Conservation (phyloP, 2,113 vertebrate species). For the Rhabdornis inornatus region DNA sequence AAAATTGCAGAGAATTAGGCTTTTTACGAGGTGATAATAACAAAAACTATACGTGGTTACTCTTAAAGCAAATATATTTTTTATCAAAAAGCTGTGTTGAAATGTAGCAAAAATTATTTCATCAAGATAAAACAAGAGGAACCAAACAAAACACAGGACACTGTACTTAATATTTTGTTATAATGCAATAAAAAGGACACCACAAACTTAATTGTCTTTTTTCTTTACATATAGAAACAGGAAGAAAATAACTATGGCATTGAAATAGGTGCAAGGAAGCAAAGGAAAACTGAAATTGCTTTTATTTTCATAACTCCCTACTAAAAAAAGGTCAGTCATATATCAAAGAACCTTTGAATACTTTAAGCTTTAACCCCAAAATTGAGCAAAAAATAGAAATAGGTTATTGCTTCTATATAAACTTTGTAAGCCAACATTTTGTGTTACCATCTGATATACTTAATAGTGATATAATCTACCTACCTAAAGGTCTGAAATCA, state of each 20-base stretch:
- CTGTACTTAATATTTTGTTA: not conserved
- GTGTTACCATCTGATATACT: not conserved
- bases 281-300: not conserved
- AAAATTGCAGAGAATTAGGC: conserved; percentile 1
- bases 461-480: not conserved
- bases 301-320: not conserved
- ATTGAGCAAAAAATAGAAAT: not conserved
- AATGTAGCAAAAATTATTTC: not conserved
- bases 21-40: not conserved
- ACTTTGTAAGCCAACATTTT: not conserved
- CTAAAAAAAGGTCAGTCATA: not conserved
- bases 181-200: not conserved
- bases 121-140: not conserved
- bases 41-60: not conserved
- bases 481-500: not conserved
- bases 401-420: not conserved
- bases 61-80: conserved; percentile 19
- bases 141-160: not conserved
- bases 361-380: not conserved
- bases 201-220: not conserved
- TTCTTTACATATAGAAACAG: not conserved
- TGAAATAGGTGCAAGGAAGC: not conserved
- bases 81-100: not conserved
- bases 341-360: not conserved
- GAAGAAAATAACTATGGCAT: not conserved